phyloP scores from a whole-genome alignment of 2,888 invertebrate species.

The Mythimna vitellina region DNA sequence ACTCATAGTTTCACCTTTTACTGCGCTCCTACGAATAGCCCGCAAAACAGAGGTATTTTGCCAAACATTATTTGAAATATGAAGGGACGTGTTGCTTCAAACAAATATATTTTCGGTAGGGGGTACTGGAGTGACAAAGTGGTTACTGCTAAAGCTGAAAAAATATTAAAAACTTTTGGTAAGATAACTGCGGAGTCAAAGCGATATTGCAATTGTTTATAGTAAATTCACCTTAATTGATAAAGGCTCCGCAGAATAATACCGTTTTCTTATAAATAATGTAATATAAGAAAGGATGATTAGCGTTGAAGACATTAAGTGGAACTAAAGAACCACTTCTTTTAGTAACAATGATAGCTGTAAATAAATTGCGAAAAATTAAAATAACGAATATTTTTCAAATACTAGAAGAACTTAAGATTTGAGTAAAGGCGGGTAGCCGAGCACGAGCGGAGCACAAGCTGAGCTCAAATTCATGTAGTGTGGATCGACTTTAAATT shows the following conservation, averaged over 20 bases:
- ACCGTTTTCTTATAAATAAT: constrained; percentile 47
- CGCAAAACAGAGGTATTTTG: constrained; percentile 45
- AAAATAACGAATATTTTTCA: constrained; percentile 1
- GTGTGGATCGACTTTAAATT: too few relatives aligned
- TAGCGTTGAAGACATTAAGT: constrained; percentile 58
- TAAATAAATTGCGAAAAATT: constrained; percentile 19
- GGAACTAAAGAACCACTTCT: constrained; percentile 41
- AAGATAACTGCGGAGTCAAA: constrained; percentile 22
- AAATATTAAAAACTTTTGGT: neutral
- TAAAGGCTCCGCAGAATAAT: constrained; percentile 62
- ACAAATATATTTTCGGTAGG: constrained; percentile 35
- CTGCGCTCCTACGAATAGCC: constrained; percentile 37
- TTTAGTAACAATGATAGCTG: constrained; percentile 42
- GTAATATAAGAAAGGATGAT: constrained; percentile 61
- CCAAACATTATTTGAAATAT: constrained; percentile 42
- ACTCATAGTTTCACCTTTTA: constrained; percentile 47
- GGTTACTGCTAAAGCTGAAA: constrained; percentile 35
- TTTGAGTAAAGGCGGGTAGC: neutral
- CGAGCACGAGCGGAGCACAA: too few relatives aligned
- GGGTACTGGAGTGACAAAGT: constrained; percentile 18
- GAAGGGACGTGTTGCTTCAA: constrained; percentile 54
- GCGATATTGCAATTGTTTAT: constrained; percentile 5
- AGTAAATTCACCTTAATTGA: constrained; percentile 36
- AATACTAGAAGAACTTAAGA: neutral
- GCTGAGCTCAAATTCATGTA: too few relatives aligned